Evolutionary conservation across 2,113 vertebrate species (phyloP).

Genomic region (Saiga tatarica): DNA sequence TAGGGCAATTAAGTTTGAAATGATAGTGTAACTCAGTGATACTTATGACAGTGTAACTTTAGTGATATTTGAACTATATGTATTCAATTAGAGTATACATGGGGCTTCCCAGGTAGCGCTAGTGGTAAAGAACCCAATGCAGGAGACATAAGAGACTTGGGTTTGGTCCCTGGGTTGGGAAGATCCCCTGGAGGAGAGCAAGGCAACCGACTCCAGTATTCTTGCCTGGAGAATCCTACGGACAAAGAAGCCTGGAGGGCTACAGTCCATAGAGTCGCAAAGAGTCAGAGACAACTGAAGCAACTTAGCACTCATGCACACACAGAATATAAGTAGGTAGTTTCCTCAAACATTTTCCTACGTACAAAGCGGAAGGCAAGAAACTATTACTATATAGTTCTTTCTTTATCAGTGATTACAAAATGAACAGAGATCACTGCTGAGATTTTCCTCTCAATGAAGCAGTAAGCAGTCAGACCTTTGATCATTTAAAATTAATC

Average conservation of each 20-base stretch:
- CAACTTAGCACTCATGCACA: not conserved
- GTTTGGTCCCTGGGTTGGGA: not conserved
- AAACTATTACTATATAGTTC: not conserved
- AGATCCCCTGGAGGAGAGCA: not conserved
- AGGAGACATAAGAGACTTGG: not conserved
- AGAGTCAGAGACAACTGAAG: not conserved
- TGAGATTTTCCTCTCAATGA: not conserved
- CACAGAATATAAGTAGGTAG: not conserved
- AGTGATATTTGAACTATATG: constrained; percentile 16
- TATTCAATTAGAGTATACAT: constrained; percentile 37
- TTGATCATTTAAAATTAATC: constrained; percentile 30
- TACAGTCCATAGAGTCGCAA: not conserved
- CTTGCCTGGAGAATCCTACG: not conserved
- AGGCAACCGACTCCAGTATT: not conserved
- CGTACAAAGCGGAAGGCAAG: not conserved
- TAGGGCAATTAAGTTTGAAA: constrained; percentile 35
- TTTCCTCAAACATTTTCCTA: constrained; percentile 23
- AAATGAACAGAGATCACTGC: not conserved
- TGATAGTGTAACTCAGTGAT: not conserved
- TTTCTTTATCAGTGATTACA: not conserved
- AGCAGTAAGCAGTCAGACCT: not conserved
- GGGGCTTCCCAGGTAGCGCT: not conserved
- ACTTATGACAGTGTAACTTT: constrained; percentile 8
- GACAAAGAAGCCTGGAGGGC: not conserved
- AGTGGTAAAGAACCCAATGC: not conserved